A percentile compares a stretch with the other conserved stretches of the same genome.
Evolutionary conservation across 64 coral and sea anemone species (phyloP).

Genomic region (Anthopleura sola): DNA sequence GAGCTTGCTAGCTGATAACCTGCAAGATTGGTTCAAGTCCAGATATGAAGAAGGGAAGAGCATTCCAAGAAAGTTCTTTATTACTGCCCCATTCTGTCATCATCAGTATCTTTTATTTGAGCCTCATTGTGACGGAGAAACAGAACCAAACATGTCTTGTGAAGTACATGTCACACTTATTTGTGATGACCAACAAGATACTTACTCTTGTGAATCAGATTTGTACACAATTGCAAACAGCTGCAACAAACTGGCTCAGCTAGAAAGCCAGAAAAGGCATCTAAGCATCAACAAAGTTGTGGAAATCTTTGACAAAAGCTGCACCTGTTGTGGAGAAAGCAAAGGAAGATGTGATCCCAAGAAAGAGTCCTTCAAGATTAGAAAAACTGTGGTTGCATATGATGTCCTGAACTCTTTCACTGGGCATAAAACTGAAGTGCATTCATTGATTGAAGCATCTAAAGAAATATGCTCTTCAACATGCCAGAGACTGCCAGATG

Average conservation of each 20-base stretch:
- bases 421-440: background rate
- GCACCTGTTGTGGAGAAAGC: background rate
- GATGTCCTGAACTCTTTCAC: background rate
- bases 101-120: conserved; percentile 20
- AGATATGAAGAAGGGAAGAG: conserved; percentile 30
- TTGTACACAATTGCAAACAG: background rate
- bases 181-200: background rate
- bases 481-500: background rate
- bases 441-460: background rate
- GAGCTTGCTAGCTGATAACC: background rate
- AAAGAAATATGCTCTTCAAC: background rate
- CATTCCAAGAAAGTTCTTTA: conserved; percentile 41
- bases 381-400: background rate
- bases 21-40: conserved; percentile 32
- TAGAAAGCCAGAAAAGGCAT: background rate
- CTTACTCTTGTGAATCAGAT: conserved; percentile 1
- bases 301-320: background rate
- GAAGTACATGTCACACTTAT: background rate
- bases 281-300: background rate
- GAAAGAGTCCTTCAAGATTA: background rate
- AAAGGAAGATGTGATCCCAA: background rate
- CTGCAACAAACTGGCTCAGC: background rate
- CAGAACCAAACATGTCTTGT: background rate
- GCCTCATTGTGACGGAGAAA: background rate
- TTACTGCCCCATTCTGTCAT: background rate